Conservation (phyloP, 1,140 invertebrate genomes). For the Globodera rostochiensis region DNA sequence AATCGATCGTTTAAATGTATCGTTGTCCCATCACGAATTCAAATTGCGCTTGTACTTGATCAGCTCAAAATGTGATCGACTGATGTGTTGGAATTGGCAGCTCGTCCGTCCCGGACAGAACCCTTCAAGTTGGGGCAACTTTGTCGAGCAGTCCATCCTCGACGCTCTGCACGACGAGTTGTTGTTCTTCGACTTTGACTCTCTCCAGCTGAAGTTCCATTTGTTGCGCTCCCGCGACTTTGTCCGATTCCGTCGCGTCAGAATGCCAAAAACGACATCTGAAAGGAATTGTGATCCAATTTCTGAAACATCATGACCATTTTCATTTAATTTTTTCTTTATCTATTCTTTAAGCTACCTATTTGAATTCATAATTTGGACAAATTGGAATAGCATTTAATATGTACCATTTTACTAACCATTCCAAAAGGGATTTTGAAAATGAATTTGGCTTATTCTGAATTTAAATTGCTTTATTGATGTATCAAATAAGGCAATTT, state of each 20-base stretch:
- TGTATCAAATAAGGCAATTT: no score
- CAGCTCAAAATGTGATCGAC: constrained; percentile 20
- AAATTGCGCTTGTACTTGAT: constrained; percentile 25
- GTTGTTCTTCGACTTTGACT: background rate
- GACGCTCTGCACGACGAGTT: background rate
- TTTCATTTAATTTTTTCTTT: no score
- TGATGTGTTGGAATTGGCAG: constrained; percentile 15
- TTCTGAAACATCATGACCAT: no score
- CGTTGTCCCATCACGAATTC: background rate
- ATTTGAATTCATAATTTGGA: background rate
- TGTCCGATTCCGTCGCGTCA: background rate
- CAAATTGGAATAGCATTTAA: background rate
- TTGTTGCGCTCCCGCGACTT: background rate
- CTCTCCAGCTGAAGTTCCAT: constrained; percentile 6
- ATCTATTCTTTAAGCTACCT: no score
- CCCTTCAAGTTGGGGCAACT: constrained; percentile 23
- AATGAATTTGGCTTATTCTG: no score
- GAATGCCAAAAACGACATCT: background rate
- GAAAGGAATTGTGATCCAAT: background rate
- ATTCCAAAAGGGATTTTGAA: no score
- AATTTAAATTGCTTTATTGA: no score
- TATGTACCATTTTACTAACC: no score
- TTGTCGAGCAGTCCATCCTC: constrained; percentile 10
- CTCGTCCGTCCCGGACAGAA: constrained; percentile 21
- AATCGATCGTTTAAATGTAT: background rate